A percentile compares a stretch with the other conserved stretches of the same genome.
Evolutionary conservation across 2,888 invertebrate species (phyloP).

Genomic region (Cephus rjabovi): DNA sequence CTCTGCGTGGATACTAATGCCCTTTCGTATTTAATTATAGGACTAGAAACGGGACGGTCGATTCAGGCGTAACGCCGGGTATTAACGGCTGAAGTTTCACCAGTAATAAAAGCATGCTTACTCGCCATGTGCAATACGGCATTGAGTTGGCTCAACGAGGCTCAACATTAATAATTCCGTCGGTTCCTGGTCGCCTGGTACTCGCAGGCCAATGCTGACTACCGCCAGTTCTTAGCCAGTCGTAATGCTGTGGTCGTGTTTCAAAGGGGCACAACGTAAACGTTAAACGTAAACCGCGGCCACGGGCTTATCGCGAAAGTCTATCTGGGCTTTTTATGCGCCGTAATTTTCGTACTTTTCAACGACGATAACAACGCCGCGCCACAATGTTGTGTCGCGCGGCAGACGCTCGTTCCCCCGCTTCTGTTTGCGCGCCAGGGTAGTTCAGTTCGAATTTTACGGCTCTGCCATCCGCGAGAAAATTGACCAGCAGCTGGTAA

Average conservation of each 20-base stretch:
- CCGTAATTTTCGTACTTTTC: background rate
- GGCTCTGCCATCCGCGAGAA: background rate
- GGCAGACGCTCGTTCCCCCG: background rate
- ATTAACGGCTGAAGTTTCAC: background rate
- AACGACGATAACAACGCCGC: background rate
- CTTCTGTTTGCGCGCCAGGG: background rate
- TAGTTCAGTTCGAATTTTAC: background rate
- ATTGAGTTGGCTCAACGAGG: background rate
- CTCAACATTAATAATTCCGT: background rate
- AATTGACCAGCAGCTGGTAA: background rate
- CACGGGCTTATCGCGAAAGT: background rate
- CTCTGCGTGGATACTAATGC: background rate
- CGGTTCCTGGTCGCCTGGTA: background rate
- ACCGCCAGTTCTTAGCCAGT: background rate
- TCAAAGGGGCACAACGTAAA: background rate
- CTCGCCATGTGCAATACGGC: background rate
- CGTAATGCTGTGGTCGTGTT: background rate
- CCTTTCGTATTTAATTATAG: background rate
- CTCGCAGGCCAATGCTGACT: background rate
- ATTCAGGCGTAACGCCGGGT: background rate
- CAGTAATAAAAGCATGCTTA: background rate
- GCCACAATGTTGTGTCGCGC: background rate
- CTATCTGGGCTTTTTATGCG: background rate
- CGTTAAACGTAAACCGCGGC: background rate
- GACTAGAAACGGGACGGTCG: background rate